Evolutionary conservation across 2,113 vertebrate genomes (phyloP).

Genomic region (Tor tambroides): DNA sequence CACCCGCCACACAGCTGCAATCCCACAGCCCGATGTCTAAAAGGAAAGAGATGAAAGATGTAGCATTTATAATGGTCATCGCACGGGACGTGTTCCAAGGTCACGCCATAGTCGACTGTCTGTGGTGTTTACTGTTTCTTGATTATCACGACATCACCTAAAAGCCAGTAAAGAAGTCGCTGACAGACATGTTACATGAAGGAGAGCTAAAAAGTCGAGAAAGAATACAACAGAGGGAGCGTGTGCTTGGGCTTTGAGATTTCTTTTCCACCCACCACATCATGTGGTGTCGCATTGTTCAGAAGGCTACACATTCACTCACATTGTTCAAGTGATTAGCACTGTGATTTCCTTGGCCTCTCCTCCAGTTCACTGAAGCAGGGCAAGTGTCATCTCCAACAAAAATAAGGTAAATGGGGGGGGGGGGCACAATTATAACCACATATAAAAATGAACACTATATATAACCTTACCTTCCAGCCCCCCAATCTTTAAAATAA

Average conservation of each 20-base stretch:
- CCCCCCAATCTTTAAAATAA: not conserved
- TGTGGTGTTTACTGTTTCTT: conserved; percentile 17
- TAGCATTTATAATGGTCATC: conserved; percentile 47
- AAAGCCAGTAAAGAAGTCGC: not conserved
- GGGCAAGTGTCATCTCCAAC: conserved; percentile 59
- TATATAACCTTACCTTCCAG: not conserved
- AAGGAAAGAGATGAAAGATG: conserved; percentile 44
- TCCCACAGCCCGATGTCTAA: conserved; percentile 42
- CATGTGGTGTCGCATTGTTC: conserved; percentile 59
- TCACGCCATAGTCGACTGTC: not conserved
- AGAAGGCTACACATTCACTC: conserved; percentile 48
- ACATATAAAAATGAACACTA: not conserved
- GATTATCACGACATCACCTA: not conserved
- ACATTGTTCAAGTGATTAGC: conserved; percentile 52
- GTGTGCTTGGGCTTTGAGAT: conserved; percentile 16
- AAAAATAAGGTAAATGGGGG: conserved; percentile 18
- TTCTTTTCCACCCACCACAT: conserved; percentile 48
- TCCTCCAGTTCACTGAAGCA: conserved; percentile 44
- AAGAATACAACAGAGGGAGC: not conserved
- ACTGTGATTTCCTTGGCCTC: conserved; percentile 55
- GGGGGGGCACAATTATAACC: not conserved
- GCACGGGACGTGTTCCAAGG: conserved; percentile 41
- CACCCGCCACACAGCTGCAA: conserved; percentile 57
- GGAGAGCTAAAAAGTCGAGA: conserved; percentile 2
- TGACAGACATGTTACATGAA: conserved; percentile 7